Percentiles rank a stretch among this genome's conserved stretches.
These are phyloP conservation scores for Andinoacara biseriatus DNA, from an alignment of 2,113 vertebrate species.

Conservation along the genomic window DNA sequence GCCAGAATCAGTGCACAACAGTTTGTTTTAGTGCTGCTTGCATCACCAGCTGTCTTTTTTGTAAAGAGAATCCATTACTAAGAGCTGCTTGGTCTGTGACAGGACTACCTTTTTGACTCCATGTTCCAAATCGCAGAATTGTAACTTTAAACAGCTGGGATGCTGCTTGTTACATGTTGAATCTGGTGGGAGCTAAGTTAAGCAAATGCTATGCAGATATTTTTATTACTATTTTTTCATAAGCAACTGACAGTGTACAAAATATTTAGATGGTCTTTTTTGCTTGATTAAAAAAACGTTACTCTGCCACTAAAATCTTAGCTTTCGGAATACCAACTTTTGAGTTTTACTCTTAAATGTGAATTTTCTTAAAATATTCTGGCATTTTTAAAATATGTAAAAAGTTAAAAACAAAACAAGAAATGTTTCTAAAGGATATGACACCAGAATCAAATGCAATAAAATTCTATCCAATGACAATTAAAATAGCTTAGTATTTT, in stretches of 20 bases:
- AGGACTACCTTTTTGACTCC: too few species aligned
- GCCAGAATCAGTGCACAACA: neutral
- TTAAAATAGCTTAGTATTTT: neutral
- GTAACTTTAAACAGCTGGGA: too few species aligned
- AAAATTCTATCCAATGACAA: neutral
- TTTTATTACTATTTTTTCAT: neutral
- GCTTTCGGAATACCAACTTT: neutral
- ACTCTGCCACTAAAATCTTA: neutral
- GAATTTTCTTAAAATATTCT: neutral
- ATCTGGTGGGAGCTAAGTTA: neutral
- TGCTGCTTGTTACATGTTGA: neutral
- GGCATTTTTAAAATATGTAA: neutral
- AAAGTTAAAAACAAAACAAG: neutral
- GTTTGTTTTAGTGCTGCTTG: neutral
- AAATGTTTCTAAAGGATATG: neutral
- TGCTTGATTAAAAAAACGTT: neutral
- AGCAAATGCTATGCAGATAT: neutral
- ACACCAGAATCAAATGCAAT: conserved; percentile 9
- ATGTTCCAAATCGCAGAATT: too few species aligned
- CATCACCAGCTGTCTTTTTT: neutral
- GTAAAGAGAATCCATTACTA: neutral
- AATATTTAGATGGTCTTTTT: neutral
- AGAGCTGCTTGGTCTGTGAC: neutral
- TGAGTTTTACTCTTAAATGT: neutral
- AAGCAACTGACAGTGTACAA: neutral